Percentiles rank a stretch among this genome's conserved stretches.
These are phyloP conservation scores for Platycheirus rosarum DNA, from an alignment of 2,888 invertebrate genomes.

Conservation along the genomic window DNA sequence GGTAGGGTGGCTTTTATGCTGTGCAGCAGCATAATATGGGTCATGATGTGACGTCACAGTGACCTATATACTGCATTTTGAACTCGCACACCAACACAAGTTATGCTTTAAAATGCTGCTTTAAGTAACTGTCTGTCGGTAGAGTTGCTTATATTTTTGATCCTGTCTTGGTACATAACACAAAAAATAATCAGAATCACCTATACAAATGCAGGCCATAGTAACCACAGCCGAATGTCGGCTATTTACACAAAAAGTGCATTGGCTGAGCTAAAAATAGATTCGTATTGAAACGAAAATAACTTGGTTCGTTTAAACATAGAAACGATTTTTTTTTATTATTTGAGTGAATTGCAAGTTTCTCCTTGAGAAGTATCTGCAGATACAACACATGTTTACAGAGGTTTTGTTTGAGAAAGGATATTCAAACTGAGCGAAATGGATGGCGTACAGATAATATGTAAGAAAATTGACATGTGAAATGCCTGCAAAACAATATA, in stretches of 20 bases:
- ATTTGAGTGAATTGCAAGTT: constrained; percentile 51
- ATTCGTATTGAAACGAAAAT: constrained; percentile 69
- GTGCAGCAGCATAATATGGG: constrained; percentile 59
- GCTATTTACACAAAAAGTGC: constrained; percentile 72
- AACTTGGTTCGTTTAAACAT: constrained; percentile 69
- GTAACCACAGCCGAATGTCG: constrained; percentile 55
- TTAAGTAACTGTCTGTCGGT: constrained; percentile 47
- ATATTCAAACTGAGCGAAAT: background rate
- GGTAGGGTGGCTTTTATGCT: constrained; percentile 38
- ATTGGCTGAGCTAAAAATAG: constrained; percentile 74
- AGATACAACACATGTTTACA: constrained; percentile 28
- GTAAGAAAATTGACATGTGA: constrained; percentile 58
- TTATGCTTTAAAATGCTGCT: constrained; percentile 13
- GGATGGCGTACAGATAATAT: constrained; percentile 53
- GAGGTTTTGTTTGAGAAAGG: constrained; percentile 23
- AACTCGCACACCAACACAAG: constrained; percentile 38
- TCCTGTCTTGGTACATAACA: constrained; percentile 33
- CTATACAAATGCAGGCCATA: constrained; percentile 33
- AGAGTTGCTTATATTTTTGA: constrained; percentile 42
- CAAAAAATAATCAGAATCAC: constrained; percentile 11
- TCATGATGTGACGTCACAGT: constrained; percentile 69
- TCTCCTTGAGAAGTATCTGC: constrained; percentile 67
- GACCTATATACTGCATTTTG: constrained; percentile 64
- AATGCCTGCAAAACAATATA: constrained; percentile 51
- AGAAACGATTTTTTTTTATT: constrained; percentile 34